Percentiles rank a stretch among this genome's conserved stretches.
phyloP scores from a whole-genome alignment of 2,797 vertebrate species.

The Silurus aristotelis region DNA sequence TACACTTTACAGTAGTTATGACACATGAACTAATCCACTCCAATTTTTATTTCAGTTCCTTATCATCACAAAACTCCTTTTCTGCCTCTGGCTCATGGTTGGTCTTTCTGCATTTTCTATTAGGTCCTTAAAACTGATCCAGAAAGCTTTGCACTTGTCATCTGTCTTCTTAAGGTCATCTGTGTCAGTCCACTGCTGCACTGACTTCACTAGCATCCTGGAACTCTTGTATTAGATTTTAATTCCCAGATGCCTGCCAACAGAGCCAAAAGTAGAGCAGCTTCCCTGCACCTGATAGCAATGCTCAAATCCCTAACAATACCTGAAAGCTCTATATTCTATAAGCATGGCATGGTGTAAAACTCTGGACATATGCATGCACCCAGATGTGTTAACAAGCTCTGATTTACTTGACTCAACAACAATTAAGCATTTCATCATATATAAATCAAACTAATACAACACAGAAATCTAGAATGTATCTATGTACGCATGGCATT shows the following conservation, averaged over 20 bases:
- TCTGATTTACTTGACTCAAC: neutral
- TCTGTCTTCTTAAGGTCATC: neutral
- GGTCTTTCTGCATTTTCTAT: conserved; percentile 5
- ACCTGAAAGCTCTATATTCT: neutral
- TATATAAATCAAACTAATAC: neutral
- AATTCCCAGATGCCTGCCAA: conserved; percentile 9
- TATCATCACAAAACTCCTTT: neutral
- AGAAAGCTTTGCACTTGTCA: conserved; percentile 1
- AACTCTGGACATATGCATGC: neutral
- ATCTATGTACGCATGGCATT: neutral
- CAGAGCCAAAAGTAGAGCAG: conserved; percentile 12
- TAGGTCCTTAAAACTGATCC: neutral
- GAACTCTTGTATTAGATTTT: neutral
- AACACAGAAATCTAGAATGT: neutral
- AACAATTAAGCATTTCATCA: neutral
- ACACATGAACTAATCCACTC: neutral
- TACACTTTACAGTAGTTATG: neutral
- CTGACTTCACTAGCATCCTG: neutral
- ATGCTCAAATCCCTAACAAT: neutral
- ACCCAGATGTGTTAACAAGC: neutral
- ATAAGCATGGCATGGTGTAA: no score
- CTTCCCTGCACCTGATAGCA: neutral
- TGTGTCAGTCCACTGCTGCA: neutral
- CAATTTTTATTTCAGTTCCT: neutral
- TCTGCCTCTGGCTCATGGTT: neutral